Percentiles rank a stretch among this genome's conserved stretches.
Conservation (phyloP, 2,888 invertebrate genomes). For the Heliconius ismenius region DNA sequence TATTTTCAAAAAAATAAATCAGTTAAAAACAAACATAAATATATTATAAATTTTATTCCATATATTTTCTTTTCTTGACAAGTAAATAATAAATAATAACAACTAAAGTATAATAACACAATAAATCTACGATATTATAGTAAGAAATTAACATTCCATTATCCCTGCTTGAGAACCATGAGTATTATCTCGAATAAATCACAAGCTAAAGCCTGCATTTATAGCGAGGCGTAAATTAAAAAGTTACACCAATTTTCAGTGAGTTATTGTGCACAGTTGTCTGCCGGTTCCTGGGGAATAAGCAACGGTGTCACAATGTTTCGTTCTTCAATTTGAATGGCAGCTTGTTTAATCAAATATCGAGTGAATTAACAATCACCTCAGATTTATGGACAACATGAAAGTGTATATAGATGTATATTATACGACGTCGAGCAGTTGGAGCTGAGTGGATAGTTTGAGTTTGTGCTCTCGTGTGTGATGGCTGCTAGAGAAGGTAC, state of each 20-base stretch:
- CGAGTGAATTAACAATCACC: conserved; percentile 30
- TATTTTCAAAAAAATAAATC: no score
- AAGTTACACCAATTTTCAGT: conserved; percentile 77
- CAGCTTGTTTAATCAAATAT: conserved; percentile 37
- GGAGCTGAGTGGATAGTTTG: conserved; percentile 43
- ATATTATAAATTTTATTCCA: not conserved
- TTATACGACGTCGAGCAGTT: conserved; percentile 29
- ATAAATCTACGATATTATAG: conserved; percentile 34
- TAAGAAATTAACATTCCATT: conserved; percentile 44
- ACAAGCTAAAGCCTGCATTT: conserved; percentile 68
- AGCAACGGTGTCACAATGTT: conserved; percentile 29
- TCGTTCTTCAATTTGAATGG: conserved; percentile 33
- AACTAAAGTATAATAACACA: conserved; percentile 3
- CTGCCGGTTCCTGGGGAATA: conserved; percentile 53
- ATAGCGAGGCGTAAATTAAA: conserved; percentile 76
- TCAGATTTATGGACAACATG: conserved; percentile 22
- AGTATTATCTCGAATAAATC: conserved; percentile 71
- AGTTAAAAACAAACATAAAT: not conserved
- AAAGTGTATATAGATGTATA: conserved; percentile 25
- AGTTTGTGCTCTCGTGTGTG: conserved; percentile 54
- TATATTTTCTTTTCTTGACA: not conserved
- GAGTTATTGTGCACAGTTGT: conserved; percentile 77
- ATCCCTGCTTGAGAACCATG: conserved; percentile 55
- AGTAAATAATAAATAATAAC: not conserved
- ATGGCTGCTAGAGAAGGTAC: conserved; percentile 66